Evolutionary conservation across 1,140 invertebrate genomes (phyloP), one percentile per base, ranked within the genome.

Genomic region (Heliothis virescens): DNA sequence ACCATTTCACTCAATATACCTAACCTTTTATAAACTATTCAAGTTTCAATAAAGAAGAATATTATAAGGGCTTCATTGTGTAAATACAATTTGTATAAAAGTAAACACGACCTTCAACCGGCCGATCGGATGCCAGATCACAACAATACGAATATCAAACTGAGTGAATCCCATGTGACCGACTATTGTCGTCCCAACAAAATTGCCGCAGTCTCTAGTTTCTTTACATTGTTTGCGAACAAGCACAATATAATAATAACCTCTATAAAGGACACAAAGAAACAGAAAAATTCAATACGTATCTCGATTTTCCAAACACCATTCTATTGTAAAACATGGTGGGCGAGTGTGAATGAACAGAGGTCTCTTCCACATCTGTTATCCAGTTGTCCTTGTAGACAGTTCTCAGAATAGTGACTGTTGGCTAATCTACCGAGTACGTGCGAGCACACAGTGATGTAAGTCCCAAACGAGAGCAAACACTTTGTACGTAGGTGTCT

Each of bases 161-260:
- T 52, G 63, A 55, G 29, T 47, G 59, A 72, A 52, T 65, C 80
- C 82, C 80, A 63, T 62, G 69, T 59, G 78, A 16, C 76, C 57
- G 67, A 53, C 81, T 65, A 82, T 82, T 84, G 83, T 84, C 73
- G 69, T 75, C 60, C 62, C 59, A 18, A 13, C 69, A 18, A 79
- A 86, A 84, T 80, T 83, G 81, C 78, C 76, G 29, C 53, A 53
- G 71, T 75, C 80, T 79, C 79, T 67, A 82, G 55, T 82, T 76
- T 83, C 79, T 75, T 78, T 76, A 69, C 57, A 75, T 82, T 82
- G 79, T 81, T 81, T 77, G 77, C 29, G 48, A 82, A 80, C 77
- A 74, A 83, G 60, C 60, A 79, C 29, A 83, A 65, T 82, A 63
- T 78, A 81, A 85, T 83, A 85, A 80, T 85, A 79, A 79, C 63